Percentiles rank a stretch among this genome's conserved stretches.
Conservation (phyloP, 2,113 vertebrate species). For the Zosterops japonicus region DNA sequence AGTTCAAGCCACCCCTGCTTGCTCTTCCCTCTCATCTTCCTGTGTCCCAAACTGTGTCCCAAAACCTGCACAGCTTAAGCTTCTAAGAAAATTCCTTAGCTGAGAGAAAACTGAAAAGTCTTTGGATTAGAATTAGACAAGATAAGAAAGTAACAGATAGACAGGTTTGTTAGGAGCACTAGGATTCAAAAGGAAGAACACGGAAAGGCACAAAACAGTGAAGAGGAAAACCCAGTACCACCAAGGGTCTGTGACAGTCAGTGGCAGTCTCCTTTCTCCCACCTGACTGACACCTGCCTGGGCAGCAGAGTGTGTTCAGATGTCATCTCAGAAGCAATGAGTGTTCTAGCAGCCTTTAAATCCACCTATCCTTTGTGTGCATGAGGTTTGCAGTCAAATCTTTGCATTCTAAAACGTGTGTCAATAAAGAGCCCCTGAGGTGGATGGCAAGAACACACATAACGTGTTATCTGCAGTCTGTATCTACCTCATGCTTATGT, state of each 20-base stretch:
- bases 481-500: background rate
- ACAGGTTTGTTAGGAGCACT: background rate
- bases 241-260: background rate
- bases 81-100: background rate
- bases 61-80: background rate
- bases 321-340: background rate
- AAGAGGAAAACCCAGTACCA: background rate
- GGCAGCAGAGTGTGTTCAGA: background rate
- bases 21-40: background rate
- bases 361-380: background rate
- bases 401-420: rapidly evolving
- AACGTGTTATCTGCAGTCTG: background rate
- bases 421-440: background rate
- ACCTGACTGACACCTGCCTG: background rate
- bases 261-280: background rate
- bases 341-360: background rate
- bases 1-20: rapidly evolving
- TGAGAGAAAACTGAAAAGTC: background rate
- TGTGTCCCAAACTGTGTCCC: background rate
- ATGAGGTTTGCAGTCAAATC: background rate
- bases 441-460: background rate
- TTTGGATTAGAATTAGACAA: background rate
- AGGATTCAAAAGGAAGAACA: background rate
- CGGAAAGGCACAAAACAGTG: background rate
- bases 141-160: background rate